These are phyloP conservation scores for Netelia melanura DNA, from an alignment of 2,888 invertebrate genomes.

Conservation along the genomic window DNA sequence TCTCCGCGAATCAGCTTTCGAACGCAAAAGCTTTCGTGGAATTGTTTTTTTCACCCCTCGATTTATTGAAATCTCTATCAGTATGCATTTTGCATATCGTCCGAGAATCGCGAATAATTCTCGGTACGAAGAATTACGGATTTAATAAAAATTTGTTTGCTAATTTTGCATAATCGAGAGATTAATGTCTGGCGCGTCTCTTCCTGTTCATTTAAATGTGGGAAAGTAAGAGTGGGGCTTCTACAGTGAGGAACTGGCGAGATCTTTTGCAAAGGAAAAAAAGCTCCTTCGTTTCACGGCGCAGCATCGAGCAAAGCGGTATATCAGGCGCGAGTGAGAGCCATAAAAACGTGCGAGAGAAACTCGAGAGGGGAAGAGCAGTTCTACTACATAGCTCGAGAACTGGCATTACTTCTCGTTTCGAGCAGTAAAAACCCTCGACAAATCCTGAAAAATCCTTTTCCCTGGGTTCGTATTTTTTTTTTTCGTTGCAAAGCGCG, in stretches of 20 bases:
- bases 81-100: too few species aligned
- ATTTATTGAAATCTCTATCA: too few species aligned
- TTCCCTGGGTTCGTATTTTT: slow-evolving; percentile 8
- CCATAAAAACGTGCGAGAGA: slow-evolving; percentile 9
- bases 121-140: not conserved
- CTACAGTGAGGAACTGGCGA: not conserved
- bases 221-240: not conserved
- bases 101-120: not conserved
- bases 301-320: not conserved
- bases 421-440: slow-evolving; percentile 42
- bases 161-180: slow-evolving; percentile 22
- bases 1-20: too few species aligned
- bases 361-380: slow-evolving; percentile 6
- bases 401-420: slow-evolving; percentile 47
- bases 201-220: not conserved
- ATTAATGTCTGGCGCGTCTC: not conserved
- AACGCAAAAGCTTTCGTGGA: too few species aligned
- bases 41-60: too few species aligned
- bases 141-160: not conserved
- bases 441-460: slow-evolving; percentile 44
- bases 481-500: slow-evolving; percentile 5
- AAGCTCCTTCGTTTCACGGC: not conserved
- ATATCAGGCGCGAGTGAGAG: slow-evolving; percentile 5
- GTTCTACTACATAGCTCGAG: slow-evolving; percentile 12
- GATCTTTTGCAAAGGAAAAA: slow-evolving; percentile 15